A percentile compares a stretch with the other conserved stretches of the same genome.
Conservation (phyloP, 2,797 vertebrate species). For the Cichlasoma orientale region DNA sequence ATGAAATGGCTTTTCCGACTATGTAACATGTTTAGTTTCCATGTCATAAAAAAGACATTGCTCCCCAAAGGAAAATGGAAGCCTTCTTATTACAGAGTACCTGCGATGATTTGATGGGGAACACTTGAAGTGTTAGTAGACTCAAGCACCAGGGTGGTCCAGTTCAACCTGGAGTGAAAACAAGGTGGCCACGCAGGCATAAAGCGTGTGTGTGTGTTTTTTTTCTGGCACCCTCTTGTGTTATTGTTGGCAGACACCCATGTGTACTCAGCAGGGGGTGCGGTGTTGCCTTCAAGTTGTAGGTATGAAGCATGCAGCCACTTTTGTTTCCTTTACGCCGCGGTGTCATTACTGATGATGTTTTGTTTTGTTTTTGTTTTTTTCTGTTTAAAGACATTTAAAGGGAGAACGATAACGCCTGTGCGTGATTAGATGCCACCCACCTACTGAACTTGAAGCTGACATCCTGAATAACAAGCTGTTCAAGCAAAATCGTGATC, state of each 20-base stretch:
- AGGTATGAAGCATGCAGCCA: slow-evolving; percentile 25
- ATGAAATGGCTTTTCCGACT: background rate
- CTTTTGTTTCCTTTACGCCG: slow-evolving; percentile 15
- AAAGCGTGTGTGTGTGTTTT: slow-evolving; percentile 63
- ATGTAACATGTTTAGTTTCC: slow-evolving; percentile 6
- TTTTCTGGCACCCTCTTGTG: slow-evolving; percentile 66
- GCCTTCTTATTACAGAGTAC: slow-evolving; percentile 43
- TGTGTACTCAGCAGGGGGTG: slow-evolving; percentile 58
- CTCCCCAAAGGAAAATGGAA: slow-evolving; percentile 28
- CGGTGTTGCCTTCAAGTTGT: slow-evolving; percentile 36
- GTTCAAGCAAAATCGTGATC: slow-evolving; percentile 41
- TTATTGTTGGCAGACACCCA: slow-evolving; percentile 69
- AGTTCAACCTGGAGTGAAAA: slow-evolving; percentile 53
- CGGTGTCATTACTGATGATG: slow-evolving; percentile 35
- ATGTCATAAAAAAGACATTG: slow-evolving; percentile 24
- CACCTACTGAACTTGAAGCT: slow-evolving; percentile 23
- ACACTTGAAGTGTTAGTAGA: slow-evolving; percentile 57
- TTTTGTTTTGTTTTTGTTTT: slow-evolving; percentile 36
- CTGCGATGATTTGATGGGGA: slow-evolving; percentile 60
- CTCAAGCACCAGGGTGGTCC: slow-evolving; percentile 65
- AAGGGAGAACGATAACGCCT: slow-evolving; percentile 7
- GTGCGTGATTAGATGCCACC: slow-evolving; percentile 35
- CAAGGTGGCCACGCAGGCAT: slow-evolving; percentile 49
- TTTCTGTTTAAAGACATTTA: slow-evolving; percentile 27
- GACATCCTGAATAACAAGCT: slow-evolving; percentile 61